Base-by-base conservation (phyloP, 2,113 vertebrate species). In the Prunella himalayana region DNA sequence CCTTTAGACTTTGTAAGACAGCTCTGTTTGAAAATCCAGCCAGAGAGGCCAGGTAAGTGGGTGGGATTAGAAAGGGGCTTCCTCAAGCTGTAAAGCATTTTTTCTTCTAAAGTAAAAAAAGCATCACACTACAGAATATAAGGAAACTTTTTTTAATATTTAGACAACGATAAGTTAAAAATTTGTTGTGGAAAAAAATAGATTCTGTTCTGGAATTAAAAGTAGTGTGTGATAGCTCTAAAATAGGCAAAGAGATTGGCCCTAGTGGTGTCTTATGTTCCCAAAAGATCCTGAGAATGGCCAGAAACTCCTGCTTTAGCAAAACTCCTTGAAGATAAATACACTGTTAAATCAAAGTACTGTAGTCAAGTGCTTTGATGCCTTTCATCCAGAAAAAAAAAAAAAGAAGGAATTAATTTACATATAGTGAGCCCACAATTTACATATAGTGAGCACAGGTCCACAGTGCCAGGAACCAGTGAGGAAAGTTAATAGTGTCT, bases 1-100 rank as follows among this genome's bases (percentile, higher is more conserved):
- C 99, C 99, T 72, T 97, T 99, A 90, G 99, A 99, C 87, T 99
- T 99, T 64, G 98, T 99, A 88, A 98, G 98, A 94, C 99, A 99
- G 94, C 98, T 99, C 68, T 99, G 99, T 71, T 98, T 99, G 93
- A 99, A 99, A 97, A 98, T 99, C 78, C 99, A 99, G 95, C 98
- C 98, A 59, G 99, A 99, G 79, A 98, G 99, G 87, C 99, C 99
- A 98, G 99, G 99, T 99, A 97, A 97, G 97, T 65, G 28, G 21
- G 6, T 15, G 57, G 37, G 27, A 50, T 50, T 79, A 61, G 57
- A 69, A 14, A 16, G 16, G 35, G 33, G 8, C 10, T 53, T 81
- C 33, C 45, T 86, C 50, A 68, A 39, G 15, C 63, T 75, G 22
- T 51, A 63, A 81, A 88, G 37, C 11, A 28, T 53, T 64, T 19